Evolutionary conservation across 2,113 vertebrate species (phyloP), one percentile per base, ranked within the genome.

Genomic region (Caracal caracal): DNA sequence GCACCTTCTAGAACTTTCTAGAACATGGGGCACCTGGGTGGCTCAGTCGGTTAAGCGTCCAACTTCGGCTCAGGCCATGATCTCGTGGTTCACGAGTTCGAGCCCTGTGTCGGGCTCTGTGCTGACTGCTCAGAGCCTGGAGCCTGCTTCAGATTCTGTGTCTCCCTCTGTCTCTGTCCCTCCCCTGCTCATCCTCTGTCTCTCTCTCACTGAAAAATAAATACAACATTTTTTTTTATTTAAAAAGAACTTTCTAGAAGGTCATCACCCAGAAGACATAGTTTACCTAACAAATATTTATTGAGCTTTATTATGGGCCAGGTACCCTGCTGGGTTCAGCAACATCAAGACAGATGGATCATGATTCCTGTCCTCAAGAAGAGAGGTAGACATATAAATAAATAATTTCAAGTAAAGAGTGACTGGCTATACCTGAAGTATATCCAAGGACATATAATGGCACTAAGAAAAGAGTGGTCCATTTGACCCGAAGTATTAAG

Each of bases 401-500:
- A 87, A 59, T 5, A 73, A 43, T 30, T 30, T 17, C 1, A 7
- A 35, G 30, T 56, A 61, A 11, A 88, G 59, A 30, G 35, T 65
- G 66, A 43, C 28, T 10, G 4, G 65, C 16, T 19, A 5, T n/a
- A 6, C 28, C 2, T 0, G 10, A 70, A 63, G 35, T 22, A 30
- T 11, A 22, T 3, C 26, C 10, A n/a, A 20, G 22, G 15, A 81
- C 51, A 35, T 5, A 10, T 0, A 1, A 24, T 20, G 8, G 56
- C 70, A 65, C 75, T 86, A n/a, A 88, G 37, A 37, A 68, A 89
- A 24, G 17, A 70, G 4, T 20, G 24, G 7, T 37, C 12, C 30
- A 4, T 83, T 37, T 33, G 33, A 65, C 82, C 66, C 83, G 61
- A 73, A 94, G 51, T 15, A 71, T 47, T 76, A 56, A 88, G 86